These are phyloP conservation scores for Pseudoips prasinana DNA, from an alignment of 2,888 invertebrate genomes.

Conservation along the genomic window DNA sequence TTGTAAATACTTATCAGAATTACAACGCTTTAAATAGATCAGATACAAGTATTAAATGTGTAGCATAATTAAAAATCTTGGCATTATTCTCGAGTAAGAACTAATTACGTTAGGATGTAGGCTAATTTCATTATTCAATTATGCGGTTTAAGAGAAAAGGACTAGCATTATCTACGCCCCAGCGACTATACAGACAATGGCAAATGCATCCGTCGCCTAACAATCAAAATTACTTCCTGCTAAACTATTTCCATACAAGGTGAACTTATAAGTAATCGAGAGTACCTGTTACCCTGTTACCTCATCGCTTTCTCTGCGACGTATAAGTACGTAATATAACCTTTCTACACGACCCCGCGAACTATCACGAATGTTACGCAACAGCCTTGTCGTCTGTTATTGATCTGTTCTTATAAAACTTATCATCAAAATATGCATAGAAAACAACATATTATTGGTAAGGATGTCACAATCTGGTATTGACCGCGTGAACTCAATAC, in stretches of 20 bases:
- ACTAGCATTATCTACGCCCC: conserved; percentile 23
- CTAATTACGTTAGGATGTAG: too few relatives aligned
- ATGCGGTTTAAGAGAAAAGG: conserved; percentile 4
- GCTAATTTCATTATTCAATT: conserved; percentile 12
- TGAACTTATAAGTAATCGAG: conserved; percentile 38
- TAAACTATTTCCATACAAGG: conserved; percentile 23
- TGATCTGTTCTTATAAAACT: conserved; percentile 9
- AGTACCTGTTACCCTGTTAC: conserved; percentile 33
- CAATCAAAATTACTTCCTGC: conserved; percentile 30
- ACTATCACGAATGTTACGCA: conserved; percentile 52
- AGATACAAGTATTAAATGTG: too few relatives aligned
- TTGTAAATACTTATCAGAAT: too few relatives aligned
- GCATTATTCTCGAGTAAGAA: too few relatives aligned
- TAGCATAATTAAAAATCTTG: too few relatives aligned
- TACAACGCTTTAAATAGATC: too few relatives aligned
- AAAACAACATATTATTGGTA: too few relatives aligned
- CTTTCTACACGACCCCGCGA: conserved; percentile 63
- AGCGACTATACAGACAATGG: conserved; percentile 24
- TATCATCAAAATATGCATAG: conserved; percentile 3
- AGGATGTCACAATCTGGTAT: conserved; percentile 12
- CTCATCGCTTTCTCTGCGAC: conserved; percentile 55
- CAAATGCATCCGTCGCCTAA: conserved; percentile 15
- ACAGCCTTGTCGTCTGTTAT: conserved; percentile 26
- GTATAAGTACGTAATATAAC: conserved; percentile 47
- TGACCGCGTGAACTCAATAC: conserved; percentile 25